Base-by-base conservation (phyloP, 2,797 vertebrate genomes). In the Todus mexicanus region DNA sequence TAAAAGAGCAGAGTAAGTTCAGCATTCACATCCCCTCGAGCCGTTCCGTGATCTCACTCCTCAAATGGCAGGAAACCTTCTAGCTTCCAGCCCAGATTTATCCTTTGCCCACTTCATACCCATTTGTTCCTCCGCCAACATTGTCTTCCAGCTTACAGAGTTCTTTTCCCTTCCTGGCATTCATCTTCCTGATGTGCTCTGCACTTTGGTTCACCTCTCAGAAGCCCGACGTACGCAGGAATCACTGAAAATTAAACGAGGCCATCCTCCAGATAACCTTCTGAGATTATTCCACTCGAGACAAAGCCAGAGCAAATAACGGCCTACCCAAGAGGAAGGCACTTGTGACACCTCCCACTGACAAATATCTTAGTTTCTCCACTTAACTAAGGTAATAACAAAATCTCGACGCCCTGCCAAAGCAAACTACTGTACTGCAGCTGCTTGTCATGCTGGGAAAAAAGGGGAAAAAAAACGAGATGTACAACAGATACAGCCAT, bases 61-160 rank as follows among this genome's bases (percentile, higher is more conserved):
- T 96, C 59, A 93, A 50, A 89, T 51, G 33, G 89, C 50, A 91
- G 84, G 79, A 33, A 95, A 94, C 80, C 33, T 69, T 61, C 75
- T 80, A 38, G 53, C 85, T 93, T 85, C 57, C 84, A 92, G 37
- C 21, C 68, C 73, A 73, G 53, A 82, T 92, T 94, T 92, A 89
- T 94, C 92, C 81, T 79, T 92, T 87, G 60, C 94, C 95, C 92
- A 90, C 23, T 94, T 74, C 63, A 87, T 91, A 93, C 91, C 84
- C 84, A 96, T 96, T 95, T 94, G 93, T 92, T 92, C 73, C 10
- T 80, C 79, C 85, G 92, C 96, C 92, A 96, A 42, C 87, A 95
- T 95, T 96, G 91, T 95, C 96, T 91, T 89, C 68, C 84, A 93
- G 72, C 82, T 95, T 91, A 71, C 75, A 92, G 29, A 77, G 87